A percentile compares a stretch with the other conserved stretches of the same genome.
Conservation (phyloP, 2,113 vertebrate species). For the Crocuta crocuta region DNA sequence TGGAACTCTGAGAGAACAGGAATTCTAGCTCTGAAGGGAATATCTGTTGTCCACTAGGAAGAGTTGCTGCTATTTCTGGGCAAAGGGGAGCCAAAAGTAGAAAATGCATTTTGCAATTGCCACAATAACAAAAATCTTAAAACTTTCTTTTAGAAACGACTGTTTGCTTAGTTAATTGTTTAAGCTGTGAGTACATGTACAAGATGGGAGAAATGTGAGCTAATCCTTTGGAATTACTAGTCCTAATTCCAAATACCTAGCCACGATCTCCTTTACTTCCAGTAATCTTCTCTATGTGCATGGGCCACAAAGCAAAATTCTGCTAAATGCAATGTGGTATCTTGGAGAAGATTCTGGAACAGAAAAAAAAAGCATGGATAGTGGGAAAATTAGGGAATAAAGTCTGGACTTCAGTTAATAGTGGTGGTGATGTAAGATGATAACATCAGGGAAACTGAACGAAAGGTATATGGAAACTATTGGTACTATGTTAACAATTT, state of each 20-base stretch:
- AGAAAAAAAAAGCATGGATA: not conserved
- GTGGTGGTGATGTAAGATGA: not conserved
- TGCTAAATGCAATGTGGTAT: not conserved
- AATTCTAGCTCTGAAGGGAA: not conserved
- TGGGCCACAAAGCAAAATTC: not conserved
- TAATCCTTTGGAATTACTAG: not conserved
- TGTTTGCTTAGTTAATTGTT: constrained; percentile 3
- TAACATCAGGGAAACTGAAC: not conserved
- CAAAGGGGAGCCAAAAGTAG: not conserved
- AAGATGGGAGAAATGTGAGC: not conserved
- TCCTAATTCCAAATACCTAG: not conserved
- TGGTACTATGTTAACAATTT: not conserved
- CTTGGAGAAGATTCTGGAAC: not conserved
- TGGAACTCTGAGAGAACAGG: not conserved
- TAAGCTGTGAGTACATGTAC: not conserved
- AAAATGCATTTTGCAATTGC: not conserved
- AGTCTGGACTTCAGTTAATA: not conserved
- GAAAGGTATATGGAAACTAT: not conserved
- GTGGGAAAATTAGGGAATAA: not conserved
- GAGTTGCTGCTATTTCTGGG: not conserved
- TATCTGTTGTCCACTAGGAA: not conserved
- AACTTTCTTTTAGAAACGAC: not conserved
- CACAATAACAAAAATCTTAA: not conserved
- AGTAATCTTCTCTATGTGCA: not conserved
- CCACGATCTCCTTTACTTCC: not conserved